These are phyloP conservation scores for Graphium colonna DNA, from an alignment of 2,888 invertebrate genomes.

Conservation along the genomic window DNA sequence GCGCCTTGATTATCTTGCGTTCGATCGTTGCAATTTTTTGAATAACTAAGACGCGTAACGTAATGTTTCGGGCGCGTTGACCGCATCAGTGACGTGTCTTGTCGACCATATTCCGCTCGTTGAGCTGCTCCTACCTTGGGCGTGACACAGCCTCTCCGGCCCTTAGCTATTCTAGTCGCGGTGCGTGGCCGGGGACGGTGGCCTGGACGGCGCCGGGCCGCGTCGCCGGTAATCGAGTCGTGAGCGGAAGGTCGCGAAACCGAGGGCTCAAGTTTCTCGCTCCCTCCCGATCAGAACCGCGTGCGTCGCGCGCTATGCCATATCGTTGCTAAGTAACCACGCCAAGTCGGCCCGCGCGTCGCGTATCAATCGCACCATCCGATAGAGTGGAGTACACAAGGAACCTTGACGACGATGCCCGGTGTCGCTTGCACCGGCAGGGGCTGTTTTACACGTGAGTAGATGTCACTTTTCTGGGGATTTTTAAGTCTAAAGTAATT, in stretches of 20 bases:
- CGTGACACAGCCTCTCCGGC: neutral
- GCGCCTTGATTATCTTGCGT: too few species aligned
- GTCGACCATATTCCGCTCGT: neutral
- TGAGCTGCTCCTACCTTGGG: too few species aligned
- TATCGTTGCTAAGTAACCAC: conserved; percentile 14
- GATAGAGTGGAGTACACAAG: too few species aligned
- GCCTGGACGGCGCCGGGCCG: conserved; percentile 63
- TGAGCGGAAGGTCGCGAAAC: conserved; percentile 72
- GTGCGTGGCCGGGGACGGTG: conserved; percentile 46
- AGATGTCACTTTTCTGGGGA: neutral
- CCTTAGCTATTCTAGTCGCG: conserved; percentile 49
- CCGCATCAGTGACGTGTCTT: too few species aligned
- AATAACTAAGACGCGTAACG: too few species aligned
- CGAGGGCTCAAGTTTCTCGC: conserved; percentile 51
- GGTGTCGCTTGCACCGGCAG: conserved; percentile 2
- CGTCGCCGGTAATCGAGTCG: conserved; percentile 72
- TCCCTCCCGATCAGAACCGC: conserved; percentile 55
- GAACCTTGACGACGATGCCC: neutral
- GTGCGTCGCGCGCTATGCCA: conserved; percentile 41
- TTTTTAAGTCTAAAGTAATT: neutral
- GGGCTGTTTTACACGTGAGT: conserved; percentile 14
- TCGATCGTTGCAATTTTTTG: too few species aligned
- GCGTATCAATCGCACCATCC: too few species aligned
- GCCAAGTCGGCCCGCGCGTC: too few species aligned
- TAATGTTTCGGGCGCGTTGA: too few species aligned